phyloP scores from a whole-genome alignment of 2,888 invertebrate genomes.

The Selenia dentaria region DNA sequence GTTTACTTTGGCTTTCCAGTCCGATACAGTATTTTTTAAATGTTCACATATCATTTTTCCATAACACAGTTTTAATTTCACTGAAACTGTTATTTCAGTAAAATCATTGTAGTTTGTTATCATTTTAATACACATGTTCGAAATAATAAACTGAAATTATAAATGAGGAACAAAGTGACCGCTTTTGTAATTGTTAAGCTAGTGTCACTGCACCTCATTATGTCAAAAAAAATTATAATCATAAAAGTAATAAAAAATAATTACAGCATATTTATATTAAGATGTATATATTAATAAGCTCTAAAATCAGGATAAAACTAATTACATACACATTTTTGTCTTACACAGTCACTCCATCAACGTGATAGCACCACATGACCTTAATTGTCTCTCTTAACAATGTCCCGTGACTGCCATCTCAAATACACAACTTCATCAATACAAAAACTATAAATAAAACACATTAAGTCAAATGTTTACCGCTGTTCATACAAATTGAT shows the following conservation, averaged over 20 bases:
- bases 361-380: slow-evolving; percentile 78
- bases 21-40: slow-evolving; percentile 80
- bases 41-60: slow-evolving; percentile 74
- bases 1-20: slow-evolving; percentile 84
- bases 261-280: slow-evolving; percentile 77
- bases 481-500: slow-evolving; percentile 3
- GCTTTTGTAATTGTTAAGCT: slow-evolving; percentile 27
- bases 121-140: no score
- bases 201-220: slow-evolving; percentile 44
- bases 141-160: slow-evolving; percentile 55
- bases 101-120: no score
- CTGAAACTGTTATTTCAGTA: slow-evolving; percentile 69
- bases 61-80: slow-evolving; percentile 74
- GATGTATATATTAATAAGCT: slow-evolving; percentile 80
- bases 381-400: slow-evolving; percentile 45
- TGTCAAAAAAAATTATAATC: slow-evolving; percentile 60
- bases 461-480: slow-evolving; percentile 11
- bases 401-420: slow-evolving; percentile 21
- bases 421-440: slow-evolving; percentile 20
- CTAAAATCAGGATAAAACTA: slow-evolving; percentile 81
- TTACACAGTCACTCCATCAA: slow-evolving; percentile 67
- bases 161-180: slow-evolving; percentile 43
- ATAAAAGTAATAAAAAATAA: slow-evolving; percentile 77
- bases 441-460: slow-evolving; percentile 17
- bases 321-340: slow-evolving; percentile 73